phyloP scores from a whole-genome alignment of 1,140 invertebrate genomes.

The Zaprionus ghesquierei region DNA sequence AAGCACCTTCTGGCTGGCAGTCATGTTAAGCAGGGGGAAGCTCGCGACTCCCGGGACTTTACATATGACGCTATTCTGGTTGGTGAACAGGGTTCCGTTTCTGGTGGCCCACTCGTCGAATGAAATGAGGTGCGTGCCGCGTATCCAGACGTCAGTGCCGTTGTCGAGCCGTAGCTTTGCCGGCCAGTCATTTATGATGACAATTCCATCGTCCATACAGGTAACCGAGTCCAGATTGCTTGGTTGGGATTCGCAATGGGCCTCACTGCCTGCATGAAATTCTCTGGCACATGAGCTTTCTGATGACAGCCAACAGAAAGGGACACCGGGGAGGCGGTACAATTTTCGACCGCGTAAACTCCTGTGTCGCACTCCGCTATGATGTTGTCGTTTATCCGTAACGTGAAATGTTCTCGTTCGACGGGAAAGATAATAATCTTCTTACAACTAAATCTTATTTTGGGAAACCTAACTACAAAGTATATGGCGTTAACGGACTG shows the following conservation, averaged over 20 bases:
- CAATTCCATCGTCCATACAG: conserved; percentile 7
- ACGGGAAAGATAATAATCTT: conserved; percentile 21
- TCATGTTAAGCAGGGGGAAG: no score
- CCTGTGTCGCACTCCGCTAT: conserved; percentile 9
- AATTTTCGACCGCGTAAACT: neutral
- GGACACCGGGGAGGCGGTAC: neutral
- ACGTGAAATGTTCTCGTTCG: neutral
- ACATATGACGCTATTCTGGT: no score
- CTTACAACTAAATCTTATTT: conserved; percentile 9
- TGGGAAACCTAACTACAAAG: conserved; percentile 26
- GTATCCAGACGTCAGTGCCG: conserved; percentile 5
- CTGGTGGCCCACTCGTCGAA: neutral
- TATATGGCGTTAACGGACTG: neutral
- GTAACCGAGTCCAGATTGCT: conserved; percentile 8
- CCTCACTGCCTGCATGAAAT: conserved; percentile 24
- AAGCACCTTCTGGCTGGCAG: neutral
- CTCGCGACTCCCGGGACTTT: no score
- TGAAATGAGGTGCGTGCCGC: conserved; percentile 27
- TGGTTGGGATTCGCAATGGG: conserved; percentile 20
- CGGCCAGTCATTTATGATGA: no score
- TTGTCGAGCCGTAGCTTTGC: conserved; percentile 27
- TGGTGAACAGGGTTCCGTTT: no score
- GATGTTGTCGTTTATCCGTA: conserved; percentile 11
- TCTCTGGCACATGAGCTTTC: conserved; percentile 29
- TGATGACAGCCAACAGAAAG: conserved; percentile 11